Evolutionary conservation across 2,113 vertebrate genomes (phyloP).

Genomic region (Indicator indicator): DNA sequence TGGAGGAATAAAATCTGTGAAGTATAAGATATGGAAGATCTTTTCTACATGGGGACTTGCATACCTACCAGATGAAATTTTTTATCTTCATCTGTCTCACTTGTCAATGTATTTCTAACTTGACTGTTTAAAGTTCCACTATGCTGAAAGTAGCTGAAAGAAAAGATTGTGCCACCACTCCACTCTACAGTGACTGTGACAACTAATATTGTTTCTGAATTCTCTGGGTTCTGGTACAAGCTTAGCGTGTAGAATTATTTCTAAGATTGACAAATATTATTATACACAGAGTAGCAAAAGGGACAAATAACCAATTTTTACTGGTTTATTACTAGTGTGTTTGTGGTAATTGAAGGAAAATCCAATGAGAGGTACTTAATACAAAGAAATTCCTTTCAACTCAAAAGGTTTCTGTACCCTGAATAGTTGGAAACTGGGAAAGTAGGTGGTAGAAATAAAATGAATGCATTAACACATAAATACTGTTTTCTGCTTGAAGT

Average conservation of each 20-base stretch:
- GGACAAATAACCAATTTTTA: background rate
- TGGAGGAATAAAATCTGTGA: background rate
- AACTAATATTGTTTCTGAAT: background rate
- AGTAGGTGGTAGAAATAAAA: background rate
- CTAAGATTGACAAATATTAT: background rate
- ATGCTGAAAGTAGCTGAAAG: background rate
- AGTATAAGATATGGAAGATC: background rate
- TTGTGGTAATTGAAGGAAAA: background rate
- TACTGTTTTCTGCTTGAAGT: background rate
- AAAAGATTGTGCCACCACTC: background rate
- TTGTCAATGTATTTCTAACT: background rate
- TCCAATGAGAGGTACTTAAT: background rate
- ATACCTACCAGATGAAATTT: background rate
- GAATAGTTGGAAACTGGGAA: background rate
- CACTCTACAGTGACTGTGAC: background rate
- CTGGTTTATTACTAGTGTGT: background rate
- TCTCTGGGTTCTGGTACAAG: background rate
- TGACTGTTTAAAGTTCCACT: background rate
- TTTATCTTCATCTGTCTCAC: background rate
- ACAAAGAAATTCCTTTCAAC: background rate
- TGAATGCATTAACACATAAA: background rate
- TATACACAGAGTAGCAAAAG: background rate
- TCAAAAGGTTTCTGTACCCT: background rate
- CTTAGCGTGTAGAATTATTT: background rate
- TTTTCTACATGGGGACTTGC: background rate